Percentiles rank a stretch among this genome's conserved stretches.
Conservation (phyloP, 2,888 invertebrate genomes). For the Axea sp. region DNA sequence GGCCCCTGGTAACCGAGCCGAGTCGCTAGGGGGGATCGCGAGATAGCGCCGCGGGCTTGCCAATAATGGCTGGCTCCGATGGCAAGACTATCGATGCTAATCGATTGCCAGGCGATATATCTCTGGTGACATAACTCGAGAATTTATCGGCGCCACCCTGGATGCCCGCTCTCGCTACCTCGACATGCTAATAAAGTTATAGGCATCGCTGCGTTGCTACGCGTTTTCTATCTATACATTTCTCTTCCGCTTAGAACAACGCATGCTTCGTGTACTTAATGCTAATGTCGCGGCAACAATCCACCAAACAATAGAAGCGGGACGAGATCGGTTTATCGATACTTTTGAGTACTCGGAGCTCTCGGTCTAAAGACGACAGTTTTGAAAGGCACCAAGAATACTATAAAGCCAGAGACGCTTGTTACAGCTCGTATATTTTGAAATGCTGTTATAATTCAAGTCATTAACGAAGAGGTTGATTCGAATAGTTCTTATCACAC, state of each 20-base stretch:
- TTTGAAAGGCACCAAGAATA: no score
- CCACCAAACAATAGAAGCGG: constrained; percentile 16
- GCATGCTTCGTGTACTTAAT: constrained; percentile 38
- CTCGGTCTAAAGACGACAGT: no score
- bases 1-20: constrained; percentile 59
- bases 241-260: constrained; percentile 23
- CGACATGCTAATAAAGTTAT: constrained; percentile 71
- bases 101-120: constrained; percentile 74
- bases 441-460: no score
- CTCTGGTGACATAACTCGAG: constrained; percentile 74
- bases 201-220: constrained; percentile 30
- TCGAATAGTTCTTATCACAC: no score
- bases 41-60: constrained; percentile 64
- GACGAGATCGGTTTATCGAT: constrained; percentile 26
- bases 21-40: constrained; percentile 65
- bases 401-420: no score
- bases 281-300: constrained; percentile 47
- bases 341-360: no score
- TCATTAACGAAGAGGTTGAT: no score
- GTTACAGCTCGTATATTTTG: no score
- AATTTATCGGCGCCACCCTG: constrained; percentile 73
- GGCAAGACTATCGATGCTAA: constrained; percentile 75
- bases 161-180: constrained; percentile 60
- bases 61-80: constrained; percentile 69
- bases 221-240: constrained; percentile 1